Evolutionary conservation across 2,797 vertebrate genomes (phyloP).

Genomic region (Phalanger gymnotis): DNA sequence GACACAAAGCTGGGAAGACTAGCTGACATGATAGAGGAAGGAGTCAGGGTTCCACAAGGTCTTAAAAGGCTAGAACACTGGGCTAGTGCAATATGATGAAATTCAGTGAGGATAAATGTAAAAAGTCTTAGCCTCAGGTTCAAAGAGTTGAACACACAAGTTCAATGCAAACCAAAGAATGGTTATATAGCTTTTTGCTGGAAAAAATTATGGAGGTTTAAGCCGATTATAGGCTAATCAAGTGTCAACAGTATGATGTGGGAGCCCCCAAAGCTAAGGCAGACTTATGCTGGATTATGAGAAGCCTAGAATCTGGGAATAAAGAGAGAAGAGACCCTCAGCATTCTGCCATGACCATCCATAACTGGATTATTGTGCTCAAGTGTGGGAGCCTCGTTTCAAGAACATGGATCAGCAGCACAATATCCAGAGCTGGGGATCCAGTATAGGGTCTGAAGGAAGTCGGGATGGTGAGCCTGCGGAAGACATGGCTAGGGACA

Average conservation of each 20-base stretch:
- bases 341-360: neutral
- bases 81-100: neutral
- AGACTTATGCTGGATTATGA: neutral
- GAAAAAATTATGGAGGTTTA: neutral
- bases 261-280: neutral
- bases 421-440: neutral
- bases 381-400: neutral
- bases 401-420: neutral
- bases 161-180: neutral
- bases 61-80: neutral
- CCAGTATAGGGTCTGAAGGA: neutral
- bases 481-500: neutral
- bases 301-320: neutral
- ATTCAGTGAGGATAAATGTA: neutral
- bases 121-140: neutral
- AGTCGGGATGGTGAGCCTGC: neutral
- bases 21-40: neutral
- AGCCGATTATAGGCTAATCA: neutral
- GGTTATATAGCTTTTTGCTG: neutral
- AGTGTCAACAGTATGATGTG: neutral
- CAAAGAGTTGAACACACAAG: neutral
- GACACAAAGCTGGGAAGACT: neutral
- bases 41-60: neutral
- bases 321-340: neutral
- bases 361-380: neutral